Conservation (phyloP, 2,113 vertebrate genomes). For the Orientallactaga bullata region DNA sequence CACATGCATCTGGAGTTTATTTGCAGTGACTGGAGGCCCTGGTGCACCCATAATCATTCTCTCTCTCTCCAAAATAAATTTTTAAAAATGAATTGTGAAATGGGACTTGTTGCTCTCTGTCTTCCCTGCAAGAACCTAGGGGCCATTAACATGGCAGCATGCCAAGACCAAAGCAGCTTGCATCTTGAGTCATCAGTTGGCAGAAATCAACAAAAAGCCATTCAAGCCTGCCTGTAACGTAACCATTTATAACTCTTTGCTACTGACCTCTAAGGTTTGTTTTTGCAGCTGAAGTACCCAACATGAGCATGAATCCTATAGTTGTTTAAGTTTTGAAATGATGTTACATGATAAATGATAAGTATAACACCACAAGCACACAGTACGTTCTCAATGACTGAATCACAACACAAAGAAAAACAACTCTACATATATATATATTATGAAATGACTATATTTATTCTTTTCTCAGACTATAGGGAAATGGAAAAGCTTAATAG, state of each 20-base stretch:
- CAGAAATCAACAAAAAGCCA: background rate
- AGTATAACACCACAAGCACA: no score
- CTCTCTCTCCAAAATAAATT: no score
- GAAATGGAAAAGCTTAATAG: background rate
- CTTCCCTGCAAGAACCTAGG: background rate
- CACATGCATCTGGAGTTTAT: no score
- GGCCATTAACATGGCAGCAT: background rate
- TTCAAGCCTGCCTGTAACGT: background rate
- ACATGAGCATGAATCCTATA: background rate
- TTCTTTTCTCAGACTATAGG: background rate
- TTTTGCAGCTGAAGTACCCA: conserved; percentile 10
- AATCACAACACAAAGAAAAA: no score
- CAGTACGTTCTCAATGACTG: no score
- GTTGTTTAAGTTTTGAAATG: conserved; percentile 34
- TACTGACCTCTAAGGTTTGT: background rate
- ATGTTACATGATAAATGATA: background rate
- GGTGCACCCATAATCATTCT: no score
- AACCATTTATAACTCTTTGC: background rate
- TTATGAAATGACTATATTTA: background rate
- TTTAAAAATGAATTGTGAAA: background rate
- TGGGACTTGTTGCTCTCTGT: background rate
- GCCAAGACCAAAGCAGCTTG: background rate
- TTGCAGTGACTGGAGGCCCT: no score
- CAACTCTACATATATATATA: no score
- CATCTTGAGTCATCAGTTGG: background rate